These are phyloP conservation scores for Sebastes diploproa DNA, from an alignment of 2,797 vertebrate genomes.

Conservation along the genomic window DNA sequence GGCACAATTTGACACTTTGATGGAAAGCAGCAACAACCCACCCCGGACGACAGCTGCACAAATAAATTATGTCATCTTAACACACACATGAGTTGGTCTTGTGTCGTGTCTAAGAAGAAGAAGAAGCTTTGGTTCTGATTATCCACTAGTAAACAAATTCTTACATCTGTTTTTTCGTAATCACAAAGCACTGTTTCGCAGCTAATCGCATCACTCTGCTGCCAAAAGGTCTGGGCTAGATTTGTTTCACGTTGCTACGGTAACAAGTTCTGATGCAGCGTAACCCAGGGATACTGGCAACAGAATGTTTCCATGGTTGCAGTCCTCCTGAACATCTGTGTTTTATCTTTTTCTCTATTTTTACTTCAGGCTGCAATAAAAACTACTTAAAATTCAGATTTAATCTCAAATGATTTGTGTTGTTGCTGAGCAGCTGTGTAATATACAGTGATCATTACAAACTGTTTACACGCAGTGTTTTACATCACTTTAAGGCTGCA, in stretches of 20 bases:
- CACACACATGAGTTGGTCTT: not conserved
- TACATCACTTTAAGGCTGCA: not conserved
- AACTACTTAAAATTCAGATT: not conserved
- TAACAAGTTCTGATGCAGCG: slow-evolving; percentile 18
- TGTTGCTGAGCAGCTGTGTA: not conserved
- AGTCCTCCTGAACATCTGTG: not conserved
- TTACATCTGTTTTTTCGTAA: slow-evolving; percentile 4
- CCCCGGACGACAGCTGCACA: not conserved
- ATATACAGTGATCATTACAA: not conserved
- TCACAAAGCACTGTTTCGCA: not conserved
- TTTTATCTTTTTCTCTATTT: not conserved
- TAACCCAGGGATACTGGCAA: slow-evolving; percentile 52
- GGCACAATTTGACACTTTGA: slow-evolving; percentile 20
- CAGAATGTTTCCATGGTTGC: slow-evolving; percentile 36
- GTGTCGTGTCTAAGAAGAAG: not conserved
- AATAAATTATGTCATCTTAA: too few species aligned
- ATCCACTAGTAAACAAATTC: not conserved
- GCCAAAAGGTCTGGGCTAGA: not conserved
- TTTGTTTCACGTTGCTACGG: slow-evolving; percentile 49
- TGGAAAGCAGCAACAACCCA: slow-evolving; percentile 3
- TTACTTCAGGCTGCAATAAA: not conserved
- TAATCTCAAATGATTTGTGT: not conserved
- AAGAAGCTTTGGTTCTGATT: slow-evolving; percentile 12
- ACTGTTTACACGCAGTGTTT: not conserved
- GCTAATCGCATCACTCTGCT: not conserved